These are phyloP conservation scores for Drosophila incognita DNA, from an alignment of 2,888 invertebrate genomes.

Conservation along the genomic window DNA sequence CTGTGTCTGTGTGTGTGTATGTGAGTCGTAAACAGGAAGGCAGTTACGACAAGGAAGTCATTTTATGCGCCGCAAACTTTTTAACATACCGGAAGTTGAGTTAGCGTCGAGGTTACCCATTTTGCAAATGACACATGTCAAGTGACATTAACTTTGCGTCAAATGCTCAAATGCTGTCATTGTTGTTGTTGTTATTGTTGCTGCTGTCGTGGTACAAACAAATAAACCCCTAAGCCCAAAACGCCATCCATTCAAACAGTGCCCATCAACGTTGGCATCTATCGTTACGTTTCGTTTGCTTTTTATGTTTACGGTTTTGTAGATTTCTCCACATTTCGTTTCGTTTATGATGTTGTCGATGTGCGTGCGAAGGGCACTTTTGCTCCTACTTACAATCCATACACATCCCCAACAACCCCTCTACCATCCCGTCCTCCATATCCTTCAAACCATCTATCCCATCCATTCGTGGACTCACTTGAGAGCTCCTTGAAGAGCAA, in stretches of 20 bases:
- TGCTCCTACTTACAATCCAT: constrained; percentile 17
- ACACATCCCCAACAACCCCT: neutral
- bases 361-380: constrained; percentile 60
- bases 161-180: constrained; percentile 64
- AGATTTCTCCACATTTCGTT: constrained; percentile 66
- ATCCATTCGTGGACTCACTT: constrained; percentile 24
- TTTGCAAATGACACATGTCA: constrained; percentile 83
- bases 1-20: constrained; percentile 4
- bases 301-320: constrained; percentile 79
- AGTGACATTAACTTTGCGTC: constrained; percentile 83
- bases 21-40: constrained; percentile 75
- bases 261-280: constrained; percentile 63
- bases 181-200: constrained; percentile 31
- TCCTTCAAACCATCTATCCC: neutral
- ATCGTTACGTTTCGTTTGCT: constrained; percentile 78
- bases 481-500: constrained; percentile 50
- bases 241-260: constrained; percentile 29
- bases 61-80: constrained; percentile 81
- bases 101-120: constrained; percentile 78
- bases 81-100: constrained; percentile 81
- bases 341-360: constrained; percentile 64
- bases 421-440: neutral
- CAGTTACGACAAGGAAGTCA: constrained; percentile 79
- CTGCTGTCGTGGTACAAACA: constrained; percentile 69
- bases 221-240: constrained; percentile 60